Base-by-base conservation (phyloP, 1,140 invertebrate species). In the Zaprionus gabonicus region DNA sequence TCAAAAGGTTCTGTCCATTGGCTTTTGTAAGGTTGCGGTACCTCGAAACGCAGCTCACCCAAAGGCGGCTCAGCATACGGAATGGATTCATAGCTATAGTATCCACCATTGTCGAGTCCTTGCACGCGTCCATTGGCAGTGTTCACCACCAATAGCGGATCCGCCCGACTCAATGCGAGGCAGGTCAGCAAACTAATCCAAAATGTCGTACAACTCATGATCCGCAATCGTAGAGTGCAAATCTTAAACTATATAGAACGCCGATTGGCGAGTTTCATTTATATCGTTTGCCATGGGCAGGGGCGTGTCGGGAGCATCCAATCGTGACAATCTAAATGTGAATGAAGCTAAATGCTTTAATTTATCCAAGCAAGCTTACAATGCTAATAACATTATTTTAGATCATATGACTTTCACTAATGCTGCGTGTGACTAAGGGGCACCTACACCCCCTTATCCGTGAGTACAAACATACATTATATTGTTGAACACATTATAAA, bases 31-130 rank as follows among this genome's bases (percentile, higher is more conserved):
- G 92, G 93, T 6, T 93, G 86, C 5, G 93, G 64, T 46, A 53
- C 23, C 65, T 67, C 65, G n/a, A 67, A 67, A 7, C 53, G 53
- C 13, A 67, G 27, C 6, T 67, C 65, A 7, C 38, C 38, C 10
- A 57, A 1, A 9, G 65, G 65, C 4, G 65, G 65, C 5, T 67
- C 65, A 4, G 65, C 65, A 67, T 67, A 67, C 55, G 65, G 65
- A 34, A 67, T 67, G 1, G 53, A 93, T 79, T 93, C 93, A 60
- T 94, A 94, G 56, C 93, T 93, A 41, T 91, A 93, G 65, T 92
- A 94, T 4, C 84, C 46, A 7, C 80, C 81, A 49, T 91, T 70
- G 87, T 87, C 94, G 93, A 77, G 94, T 93, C 94, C 95, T 62
- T 76, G 69, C 53, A 93, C 46, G 36, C 81, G 80, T 4, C 93